These are phyloP conservation scores for Notothenia rossii DNA, from an alignment of 2,113 vertebrate genomes.

Conservation along the genomic window DNA sequence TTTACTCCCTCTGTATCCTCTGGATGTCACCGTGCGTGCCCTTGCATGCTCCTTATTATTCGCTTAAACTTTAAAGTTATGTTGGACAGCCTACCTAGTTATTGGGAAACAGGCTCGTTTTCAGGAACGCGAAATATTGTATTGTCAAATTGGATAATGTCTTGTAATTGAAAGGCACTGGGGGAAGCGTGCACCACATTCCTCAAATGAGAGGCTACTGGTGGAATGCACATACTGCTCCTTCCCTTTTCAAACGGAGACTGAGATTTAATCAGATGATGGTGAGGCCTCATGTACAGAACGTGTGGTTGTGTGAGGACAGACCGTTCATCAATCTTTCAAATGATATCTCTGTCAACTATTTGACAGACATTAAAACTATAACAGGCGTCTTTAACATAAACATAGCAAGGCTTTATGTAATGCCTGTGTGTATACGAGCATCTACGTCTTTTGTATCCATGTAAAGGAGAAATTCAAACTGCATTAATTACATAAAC, in stretches of 20 bases:
- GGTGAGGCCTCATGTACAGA: background rate
- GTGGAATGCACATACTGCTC: conserved; percentile 10
- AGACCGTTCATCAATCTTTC: background rate
- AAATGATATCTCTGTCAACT: background rate
- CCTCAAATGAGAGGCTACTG: conserved; percentile 40
- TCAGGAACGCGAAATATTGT: conserved; percentile 5
- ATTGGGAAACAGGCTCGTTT: background rate
- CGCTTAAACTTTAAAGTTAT: conserved; percentile 6
- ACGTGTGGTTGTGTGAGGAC: background rate
- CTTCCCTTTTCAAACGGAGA: conserved; percentile 1
- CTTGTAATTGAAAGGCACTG: conserved; percentile 30
- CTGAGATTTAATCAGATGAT: conserved; percentile 9
- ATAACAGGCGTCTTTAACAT: background rate
- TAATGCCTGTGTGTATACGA: background rate
- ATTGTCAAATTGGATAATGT: conserved; percentile 38
- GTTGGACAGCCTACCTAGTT: background rate
- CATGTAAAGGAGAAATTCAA: background rate
- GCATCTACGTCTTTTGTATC: background rate
- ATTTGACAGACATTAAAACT: background rate
- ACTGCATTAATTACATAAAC: background rate
- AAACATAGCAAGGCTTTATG: background rate
- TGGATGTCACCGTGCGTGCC: background rate
- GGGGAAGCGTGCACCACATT: conserved; percentile 38
- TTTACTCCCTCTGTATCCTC: conserved; percentile 12
- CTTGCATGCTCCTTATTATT: conserved; percentile 15